Evolutionary conservation across 2,888 invertebrate genomes (phyloP), one percentile per base, ranked within the genome.

Genomic region (Steinernema carpocapsae): DNA sequence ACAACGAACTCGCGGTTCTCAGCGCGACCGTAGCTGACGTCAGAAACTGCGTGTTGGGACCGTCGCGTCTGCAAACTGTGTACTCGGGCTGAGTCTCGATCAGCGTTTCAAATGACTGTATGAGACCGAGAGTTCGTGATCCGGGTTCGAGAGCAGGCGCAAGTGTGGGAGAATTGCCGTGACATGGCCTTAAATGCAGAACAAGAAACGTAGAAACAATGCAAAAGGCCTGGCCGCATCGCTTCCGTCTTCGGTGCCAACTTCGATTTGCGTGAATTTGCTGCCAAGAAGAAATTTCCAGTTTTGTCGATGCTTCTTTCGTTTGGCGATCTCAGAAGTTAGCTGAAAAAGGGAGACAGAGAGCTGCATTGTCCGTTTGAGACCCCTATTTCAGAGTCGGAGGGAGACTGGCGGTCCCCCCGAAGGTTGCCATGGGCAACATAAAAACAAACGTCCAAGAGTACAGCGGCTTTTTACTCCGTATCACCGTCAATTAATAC

Each of bases 401-500:
- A 29, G 64, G 64, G 26, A 29, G 64, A 64, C 64, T 29, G 64
- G 64, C 64, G 24, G 26, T 29, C 64, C 64, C 64, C 29, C n/a
- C 37, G 29, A 32, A 32, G 64, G 64, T 64, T 64, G 64, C 64
- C 26, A 64, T 64, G 64, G 64, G 64, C 64, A 64, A 64, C 64
- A 64, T 64, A 32, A 64, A 64, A 64, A 64, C 64, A 64, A 64
- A 64, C 64, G 64, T 29, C 64, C 37, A 64, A 64, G 64, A 64
- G 64, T 64, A 26, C 64, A 64, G 64, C 64, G 64, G 64, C 64
- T 64, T 64, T 64, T 64, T 64, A 64, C 64, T 64, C 29, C 64
- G 64, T 64, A 64, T 64, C 64, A 64, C 64, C 64, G 64, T 64
- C 64, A 64, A 64, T 64, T 64, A 64, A 64, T 64, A 64, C 32